Conservation (phyloP, 2,113 vertebrate species). For the Gracilinanus agilis region DNA sequence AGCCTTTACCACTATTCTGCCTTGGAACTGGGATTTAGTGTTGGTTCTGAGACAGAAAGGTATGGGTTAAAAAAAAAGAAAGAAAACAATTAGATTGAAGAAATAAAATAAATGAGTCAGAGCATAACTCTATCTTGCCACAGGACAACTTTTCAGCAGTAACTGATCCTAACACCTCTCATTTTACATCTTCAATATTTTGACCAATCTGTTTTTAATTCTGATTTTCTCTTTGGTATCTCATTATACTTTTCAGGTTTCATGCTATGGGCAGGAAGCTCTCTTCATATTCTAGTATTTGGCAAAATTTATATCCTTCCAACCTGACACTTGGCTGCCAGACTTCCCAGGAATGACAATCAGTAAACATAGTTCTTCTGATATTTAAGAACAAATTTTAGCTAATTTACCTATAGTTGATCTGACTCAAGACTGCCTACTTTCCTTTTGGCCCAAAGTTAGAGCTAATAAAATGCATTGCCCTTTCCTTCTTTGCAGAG, state of each 20-base stretch:
- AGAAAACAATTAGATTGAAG: background rate
- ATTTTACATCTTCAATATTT: background rate
- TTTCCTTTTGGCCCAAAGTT: background rate
- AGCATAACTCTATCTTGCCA: background rate
- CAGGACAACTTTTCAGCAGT: background rate
- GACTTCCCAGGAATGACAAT: background rate
- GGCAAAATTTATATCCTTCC: background rate
- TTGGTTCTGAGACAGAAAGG: no score
- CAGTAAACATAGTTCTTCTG: background rate
- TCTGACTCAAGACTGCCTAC: background rate
- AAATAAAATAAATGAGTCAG: background rate
- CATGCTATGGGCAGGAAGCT: background rate
- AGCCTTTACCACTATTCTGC: no score
- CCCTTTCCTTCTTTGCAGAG: no score
- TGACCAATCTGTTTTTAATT: background rate
- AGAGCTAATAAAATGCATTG: background rate
- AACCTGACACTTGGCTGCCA: background rate
- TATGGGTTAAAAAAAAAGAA: no score
- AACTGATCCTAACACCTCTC: background rate
- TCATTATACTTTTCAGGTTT: background rate
- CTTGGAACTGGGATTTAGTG: no score
- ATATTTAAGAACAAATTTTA: background rate
- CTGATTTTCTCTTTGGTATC: background rate
- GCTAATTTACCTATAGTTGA: background rate
- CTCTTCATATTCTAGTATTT: background rate